phyloP scores from a whole-genome alignment of 2,113 vertebrate genomes.

The Engystomops pustulosus region DNA sequence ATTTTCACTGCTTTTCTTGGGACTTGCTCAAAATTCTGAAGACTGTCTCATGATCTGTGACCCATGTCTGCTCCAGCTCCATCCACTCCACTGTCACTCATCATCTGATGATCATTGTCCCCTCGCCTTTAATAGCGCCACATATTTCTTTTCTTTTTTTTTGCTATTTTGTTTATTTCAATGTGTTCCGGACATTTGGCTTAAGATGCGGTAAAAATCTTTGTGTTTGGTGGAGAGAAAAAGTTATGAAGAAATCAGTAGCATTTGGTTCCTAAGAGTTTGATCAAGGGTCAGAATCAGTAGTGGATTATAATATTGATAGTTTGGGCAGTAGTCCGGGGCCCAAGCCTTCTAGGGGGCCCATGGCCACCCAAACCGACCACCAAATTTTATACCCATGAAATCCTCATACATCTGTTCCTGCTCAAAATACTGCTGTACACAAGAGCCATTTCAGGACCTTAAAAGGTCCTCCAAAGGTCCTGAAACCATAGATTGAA shows the following conservation, averaged over 20 bases:
- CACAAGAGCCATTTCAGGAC: no score
- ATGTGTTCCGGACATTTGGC: not conserved
- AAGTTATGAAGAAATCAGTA: not conserved
- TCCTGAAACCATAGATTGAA: no score
- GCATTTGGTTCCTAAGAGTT: not conserved
- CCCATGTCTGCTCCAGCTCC: not conserved
- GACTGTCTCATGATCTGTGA: not conserved
- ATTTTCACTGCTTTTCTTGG: constrained; percentile 65
- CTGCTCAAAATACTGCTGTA: no score
- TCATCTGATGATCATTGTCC: not conserved
- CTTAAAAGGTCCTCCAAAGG: no score
- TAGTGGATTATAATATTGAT: no score
- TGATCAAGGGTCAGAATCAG: no score
- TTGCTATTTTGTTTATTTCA: not conserved
- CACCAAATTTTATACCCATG: no score
- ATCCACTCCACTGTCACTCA: constrained; percentile 1
- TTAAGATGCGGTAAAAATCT: not conserved
- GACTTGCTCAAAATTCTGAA: constrained; percentile 9
- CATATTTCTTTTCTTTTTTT: not conserved
- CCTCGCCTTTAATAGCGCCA: not conserved
- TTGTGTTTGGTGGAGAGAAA: not conserved
- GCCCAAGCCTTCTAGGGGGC: no score
- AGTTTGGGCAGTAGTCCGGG: no score
- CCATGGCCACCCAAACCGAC: no score
- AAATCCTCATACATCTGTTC: no score